These are phyloP conservation scores for Agriopis marginaria DNA, from an alignment of 2,888 invertebrate species.

Conservation along the genomic window DNA sequence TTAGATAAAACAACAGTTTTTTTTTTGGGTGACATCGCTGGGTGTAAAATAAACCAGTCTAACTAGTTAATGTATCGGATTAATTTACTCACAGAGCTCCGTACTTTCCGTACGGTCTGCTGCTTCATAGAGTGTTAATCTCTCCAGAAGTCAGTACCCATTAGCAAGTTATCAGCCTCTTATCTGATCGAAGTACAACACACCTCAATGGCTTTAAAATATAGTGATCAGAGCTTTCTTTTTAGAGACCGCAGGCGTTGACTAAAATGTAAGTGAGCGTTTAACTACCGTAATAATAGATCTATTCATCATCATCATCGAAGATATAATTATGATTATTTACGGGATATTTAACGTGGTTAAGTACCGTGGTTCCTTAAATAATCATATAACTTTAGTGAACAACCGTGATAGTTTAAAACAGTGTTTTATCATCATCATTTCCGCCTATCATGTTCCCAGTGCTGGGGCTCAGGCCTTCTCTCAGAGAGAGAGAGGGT, in stretches of 20 bases:
- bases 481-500: too few relatives aligned
- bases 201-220: conserved; percentile 35
- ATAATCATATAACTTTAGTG: too few relatives aligned
- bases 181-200: conserved; percentile 38
- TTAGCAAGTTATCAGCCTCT: conserved; percentile 43
- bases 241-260: conserved; percentile 6
- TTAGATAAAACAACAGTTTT: too few relatives aligned
- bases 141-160: conserved; percentile 43
- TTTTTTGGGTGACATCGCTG: too few relatives aligned
- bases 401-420: too few relatives aligned
- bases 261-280: neutral
- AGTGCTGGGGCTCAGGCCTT: too few relatives aligned
- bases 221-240: conserved; percentile 20
- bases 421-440: too few relatives aligned
- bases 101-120: conserved; percentile 21
- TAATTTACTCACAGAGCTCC: neutral
- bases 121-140: conserved; percentile 40
- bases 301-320: neutral
- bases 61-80: conserved; percentile 5
- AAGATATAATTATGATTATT: too few relatives aligned
- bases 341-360: too few relatives aligned
- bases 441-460: too few relatives aligned
- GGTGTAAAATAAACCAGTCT: conserved; percentile 1
- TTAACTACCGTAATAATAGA: neutral
- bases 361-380: too few relatives aligned